Conservation (phyloP, 2,113 vertebrate genomes). For the Rutilus rutilus region DNA sequence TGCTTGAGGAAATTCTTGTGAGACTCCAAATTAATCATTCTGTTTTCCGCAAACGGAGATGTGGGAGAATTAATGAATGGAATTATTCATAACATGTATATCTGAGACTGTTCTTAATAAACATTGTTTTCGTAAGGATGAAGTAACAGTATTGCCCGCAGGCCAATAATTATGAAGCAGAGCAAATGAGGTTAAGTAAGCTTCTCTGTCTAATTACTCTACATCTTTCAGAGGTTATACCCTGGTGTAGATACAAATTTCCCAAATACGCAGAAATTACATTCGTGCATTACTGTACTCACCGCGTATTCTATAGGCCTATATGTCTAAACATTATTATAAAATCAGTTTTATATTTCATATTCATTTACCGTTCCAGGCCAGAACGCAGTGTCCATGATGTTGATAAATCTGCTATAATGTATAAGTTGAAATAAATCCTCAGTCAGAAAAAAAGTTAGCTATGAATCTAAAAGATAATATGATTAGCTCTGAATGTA, state of each 20-base stretch:
- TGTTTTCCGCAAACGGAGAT: constrained; percentile 76
- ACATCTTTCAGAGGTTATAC: constrained; percentile 67
- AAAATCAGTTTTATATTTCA: background rate
- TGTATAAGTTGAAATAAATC: background rate
- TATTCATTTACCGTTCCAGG: background rate
- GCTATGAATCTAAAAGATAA: background rate
- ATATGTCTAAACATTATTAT: constrained; percentile 14
- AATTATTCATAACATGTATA: constrained; percentile 79
- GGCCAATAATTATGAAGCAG: constrained; percentile 74
- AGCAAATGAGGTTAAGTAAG: constrained; percentile 77
- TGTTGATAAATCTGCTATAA: background rate
- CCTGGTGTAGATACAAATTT: constrained; percentile 60
- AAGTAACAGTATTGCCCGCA: constrained; percentile 69
- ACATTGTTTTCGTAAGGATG: constrained; percentile 81
- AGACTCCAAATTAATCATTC: constrained; percentile 80
- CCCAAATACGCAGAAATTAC: constrained; percentile 49
- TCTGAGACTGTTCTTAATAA: constrained; percentile 76
- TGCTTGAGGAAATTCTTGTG: constrained; percentile 76
- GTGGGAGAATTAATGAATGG: constrained; percentile 79
- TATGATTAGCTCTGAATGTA: background rate
- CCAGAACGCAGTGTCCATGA: background rate
- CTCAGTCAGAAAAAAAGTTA: background rate
- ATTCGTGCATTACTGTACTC: constrained; percentile 23
- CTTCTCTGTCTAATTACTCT: constrained; percentile 74
- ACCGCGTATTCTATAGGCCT: background rate